Evolutionary conservation across 2,888 invertebrate genomes (phyloP).

Genomic region (Oligia latruncula): DNA sequence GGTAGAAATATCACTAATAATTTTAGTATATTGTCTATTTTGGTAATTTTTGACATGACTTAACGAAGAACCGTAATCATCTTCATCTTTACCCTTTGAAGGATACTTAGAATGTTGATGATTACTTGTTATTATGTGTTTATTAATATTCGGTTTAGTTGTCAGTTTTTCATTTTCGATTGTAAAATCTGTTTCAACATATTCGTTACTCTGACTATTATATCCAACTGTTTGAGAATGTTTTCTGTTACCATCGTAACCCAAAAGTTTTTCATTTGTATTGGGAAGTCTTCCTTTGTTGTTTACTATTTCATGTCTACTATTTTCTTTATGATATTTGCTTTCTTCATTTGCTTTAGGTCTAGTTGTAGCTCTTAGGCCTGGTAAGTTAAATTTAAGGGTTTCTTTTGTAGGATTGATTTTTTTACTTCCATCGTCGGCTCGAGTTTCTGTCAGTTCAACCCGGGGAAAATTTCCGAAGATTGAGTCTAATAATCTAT

Average conservation of each 20-base stretch:
- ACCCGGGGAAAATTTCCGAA: background rate
- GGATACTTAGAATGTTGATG: background rate
- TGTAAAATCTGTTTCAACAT: background rate
- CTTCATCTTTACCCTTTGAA: background rate
- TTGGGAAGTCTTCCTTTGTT: background rate
- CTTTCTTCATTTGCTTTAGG: background rate
- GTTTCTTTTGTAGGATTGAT: background rate
- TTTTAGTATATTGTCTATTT: slow-evolving; percentile 4
- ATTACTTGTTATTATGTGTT: background rate
- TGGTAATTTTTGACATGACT: background rate
- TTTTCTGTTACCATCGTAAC: background rate
- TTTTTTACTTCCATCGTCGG: background rate
- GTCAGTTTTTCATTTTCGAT: slow-evolving; percentile 4
- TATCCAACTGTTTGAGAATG: background rate
- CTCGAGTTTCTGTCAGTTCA: background rate
- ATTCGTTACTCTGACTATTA: background rate
- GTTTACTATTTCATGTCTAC: background rate
- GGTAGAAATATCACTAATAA: background rate
- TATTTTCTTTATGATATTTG: background rate
- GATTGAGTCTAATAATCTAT: slow-evolving; percentile 1
- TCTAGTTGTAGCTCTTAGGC: background rate
- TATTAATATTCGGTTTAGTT: background rate
- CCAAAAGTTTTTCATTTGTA: background rate
- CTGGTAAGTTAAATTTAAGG: background rate
- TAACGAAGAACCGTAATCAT: background rate